Percentiles rank a stretch among this genome's conserved stretches.
These are phyloP conservation scores for Platysteira castanea DNA, from an alignment of 2,113 vertebrate species.

Conservation along the genomic window DNA sequence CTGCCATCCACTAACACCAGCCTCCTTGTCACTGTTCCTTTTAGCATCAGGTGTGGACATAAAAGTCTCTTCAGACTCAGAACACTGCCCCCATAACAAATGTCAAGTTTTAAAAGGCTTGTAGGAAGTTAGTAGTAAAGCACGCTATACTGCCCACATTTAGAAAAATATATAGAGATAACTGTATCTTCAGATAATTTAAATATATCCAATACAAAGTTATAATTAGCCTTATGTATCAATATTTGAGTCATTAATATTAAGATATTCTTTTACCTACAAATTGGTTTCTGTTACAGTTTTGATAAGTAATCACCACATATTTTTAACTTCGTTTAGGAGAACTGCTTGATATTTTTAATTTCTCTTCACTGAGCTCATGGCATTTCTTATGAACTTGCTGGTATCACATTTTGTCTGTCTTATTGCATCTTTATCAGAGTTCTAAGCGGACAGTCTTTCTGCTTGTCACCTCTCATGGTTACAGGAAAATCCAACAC, in stretches of 20 bases:
- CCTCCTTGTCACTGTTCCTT: neutral
- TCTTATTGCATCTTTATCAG: neutral
- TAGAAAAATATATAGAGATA: neutral
- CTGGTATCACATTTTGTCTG: neutral
- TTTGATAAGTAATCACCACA: neutral
- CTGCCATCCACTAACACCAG: neutral
- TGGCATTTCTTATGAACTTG: neutral
- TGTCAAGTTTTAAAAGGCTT: neutral
- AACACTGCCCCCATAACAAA: neutral
- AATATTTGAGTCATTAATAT: neutral
- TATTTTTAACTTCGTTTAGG: neutral
- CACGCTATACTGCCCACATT: neutral
- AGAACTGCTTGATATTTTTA: neutral
- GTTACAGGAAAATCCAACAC: neutral
- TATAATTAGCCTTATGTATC: neutral
- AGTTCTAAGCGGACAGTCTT: neutral
- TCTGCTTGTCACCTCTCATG: neutral
- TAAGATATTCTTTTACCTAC: neutral
- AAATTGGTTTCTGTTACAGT: neutral
- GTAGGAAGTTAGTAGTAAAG: neutral
- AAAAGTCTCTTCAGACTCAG: neutral
- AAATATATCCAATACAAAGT: neutral
- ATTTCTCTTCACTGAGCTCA: neutral
- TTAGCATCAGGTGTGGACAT: neutral
- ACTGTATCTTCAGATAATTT: neutral